Evolutionary conservation across 1,140 invertebrate species (phyloP), one percentile per base, ranked within the genome.

Genomic region (Drosophila bocki): DNA sequence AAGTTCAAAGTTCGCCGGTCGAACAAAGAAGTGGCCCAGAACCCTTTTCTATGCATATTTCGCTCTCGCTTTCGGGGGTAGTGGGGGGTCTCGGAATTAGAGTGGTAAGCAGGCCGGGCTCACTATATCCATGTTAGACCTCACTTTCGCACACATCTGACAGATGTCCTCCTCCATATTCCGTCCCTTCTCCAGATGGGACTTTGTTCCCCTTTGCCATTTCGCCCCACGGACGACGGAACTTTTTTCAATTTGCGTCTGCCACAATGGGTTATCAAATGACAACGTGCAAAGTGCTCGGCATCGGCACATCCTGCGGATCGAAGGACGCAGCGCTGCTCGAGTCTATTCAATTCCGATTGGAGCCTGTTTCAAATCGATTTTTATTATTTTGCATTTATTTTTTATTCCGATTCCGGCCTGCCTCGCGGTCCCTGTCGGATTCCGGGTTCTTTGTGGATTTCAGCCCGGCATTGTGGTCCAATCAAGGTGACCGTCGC

Each of bases 181-280:
- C 41, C 32, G 37, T 11, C 50, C 33, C 35, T 32, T 39, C 35
- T 60, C 39, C 13, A 51, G 51, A 67, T 75, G 51, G 29, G 47
- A 42, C 42, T 29, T 58, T 57, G 59, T 78, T 45, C 29, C 41
- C 60, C 57, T 71, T 79, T 83, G 58, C 64, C 80, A 82, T 70
- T 84, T 84, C 58, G 65, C 67, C 57, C 35, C 61, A 60, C 50
- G 62, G 75, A 63, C 62, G 75, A 60, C 56, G 76, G 48, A 60
- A 77, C 60, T 84, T 90, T 88, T 88, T 88, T 88, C 84, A 88
- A 88, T 88, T 88, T 88, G 85, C 85, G 81, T 75, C 82, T 82
- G 81, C 84, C 84, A 88, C 84, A 88, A 88, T 88, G 84, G 84
- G 85, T 90, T 88, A 88, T 88, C 84, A 88, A 88, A 88, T 88